Percentiles rank a stretch among this genome's conserved stretches.
Evolutionary conservation across 2,888 invertebrate species (phyloP).

Genomic region (Poecilobothrus nobilitatus): DNA sequence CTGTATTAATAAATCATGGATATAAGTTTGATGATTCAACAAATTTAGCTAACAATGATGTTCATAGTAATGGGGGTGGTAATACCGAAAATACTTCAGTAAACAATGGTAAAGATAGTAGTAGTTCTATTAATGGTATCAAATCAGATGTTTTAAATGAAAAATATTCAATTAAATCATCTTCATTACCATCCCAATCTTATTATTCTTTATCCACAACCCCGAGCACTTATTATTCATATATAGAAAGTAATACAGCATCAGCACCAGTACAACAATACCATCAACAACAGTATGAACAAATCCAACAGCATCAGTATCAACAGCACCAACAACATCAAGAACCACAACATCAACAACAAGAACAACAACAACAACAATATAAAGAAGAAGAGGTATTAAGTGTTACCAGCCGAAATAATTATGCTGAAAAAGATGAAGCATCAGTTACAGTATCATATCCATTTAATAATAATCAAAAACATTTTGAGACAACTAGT

Average conservation of each 20-base stretch:
- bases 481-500: background rate
- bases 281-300: too few relatives aligned
- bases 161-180: background rate
- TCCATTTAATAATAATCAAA: background rate
- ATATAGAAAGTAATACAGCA: background rate
- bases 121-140: background rate
- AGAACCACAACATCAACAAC: background rate
- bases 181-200: conserved; percentile 6
- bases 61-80: background rate
- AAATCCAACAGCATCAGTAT: too few relatives aligned
- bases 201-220: background rate
- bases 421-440: background rate
- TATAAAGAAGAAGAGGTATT: background rate
- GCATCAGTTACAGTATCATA: background rate
- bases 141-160: background rate
- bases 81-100: background rate
- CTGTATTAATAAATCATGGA: conserved; percentile 1
- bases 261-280: background rate
- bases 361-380: background rate
- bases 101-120: background rate
- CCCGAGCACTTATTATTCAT: background rate
- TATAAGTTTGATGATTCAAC: conserved; percentile 6
- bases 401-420: background rate
- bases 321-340: too few relatives aligned
- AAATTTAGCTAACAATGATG: background rate